Base-by-base conservation (phyloP, 2,113 vertebrate genomes). In the Gobio gobio region DNA sequence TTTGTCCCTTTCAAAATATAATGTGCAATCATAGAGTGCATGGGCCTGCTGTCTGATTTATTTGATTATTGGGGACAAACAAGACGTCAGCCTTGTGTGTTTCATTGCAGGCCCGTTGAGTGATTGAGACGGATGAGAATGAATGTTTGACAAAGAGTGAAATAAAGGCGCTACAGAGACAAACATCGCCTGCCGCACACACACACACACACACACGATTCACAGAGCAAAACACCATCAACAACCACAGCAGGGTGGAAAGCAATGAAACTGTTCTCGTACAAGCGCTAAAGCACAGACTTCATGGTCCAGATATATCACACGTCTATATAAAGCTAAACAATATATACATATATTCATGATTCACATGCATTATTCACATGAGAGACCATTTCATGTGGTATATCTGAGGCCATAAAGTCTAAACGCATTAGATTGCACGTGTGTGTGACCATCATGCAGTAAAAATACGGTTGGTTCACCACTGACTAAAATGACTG, bases 81-180 rank as follows among this genome's bases (percentile, higher is more conserved):
- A 80, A 86, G 72, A 84, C 18, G 76, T 86, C 78, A 72, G 88
- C 87, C 87, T 88, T 85, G 88, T 88, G 85, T 84, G 83, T 90
- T 92, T 90, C 87, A 75, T 16, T 33, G 33, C 16, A 24, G 58
- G 13, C 29, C 70, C 13, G 29, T 76, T 64, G 84, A 85, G 20
- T 85, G 86, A 87, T 49, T 79, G 61, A 85, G 43, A 47, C 43
- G n/a, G 70, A 74, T 74, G 77, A 84, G 79, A 26, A 13, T 4
- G 83, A 77, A 83, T 89, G 70, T 83, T 82, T 73, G 63, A 85
- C 82, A 88, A 81, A 86, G 87, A 74, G 84, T 76, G 86, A 90
- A 82, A 90, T 88, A 88, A 87, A 88, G 82, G 79, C 64, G 49
- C 36, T 56, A 73, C 70, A 74, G 16, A 59, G 29, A 79, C 40